phyloP scores from a whole-genome alignment of 2,888 invertebrate genomes.

The Suillia variegata region DNA sequence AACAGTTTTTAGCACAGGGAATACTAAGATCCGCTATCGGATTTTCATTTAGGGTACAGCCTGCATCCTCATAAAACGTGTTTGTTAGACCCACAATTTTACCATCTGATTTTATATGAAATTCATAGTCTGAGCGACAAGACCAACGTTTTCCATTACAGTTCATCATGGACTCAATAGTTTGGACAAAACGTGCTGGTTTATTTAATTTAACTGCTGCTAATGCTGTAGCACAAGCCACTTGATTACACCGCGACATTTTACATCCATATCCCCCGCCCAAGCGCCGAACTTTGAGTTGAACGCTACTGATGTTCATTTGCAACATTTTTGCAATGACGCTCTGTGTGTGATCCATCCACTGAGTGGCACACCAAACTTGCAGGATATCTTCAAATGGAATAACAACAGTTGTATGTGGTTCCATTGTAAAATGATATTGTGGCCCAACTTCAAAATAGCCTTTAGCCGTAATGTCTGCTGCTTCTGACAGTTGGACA shows the following conservation, averaged over 20 bases:
- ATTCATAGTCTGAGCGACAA: constrained; percentile 68
- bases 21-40: constrained; percentile 41
- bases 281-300: constrained; percentile 71
- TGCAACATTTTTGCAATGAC: constrained; percentile 65
- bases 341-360: constrained; percentile 66
- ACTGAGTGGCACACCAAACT: constrained; percentile 69
- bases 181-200: constrained; percentile 73
- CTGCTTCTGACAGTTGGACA: constrained; percentile 20
- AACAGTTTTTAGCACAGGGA: constrained; percentile 63
- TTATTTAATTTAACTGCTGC: constrained; percentile 65
- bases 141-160: constrained; percentile 70
- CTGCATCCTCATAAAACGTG: constrained; percentile 64
- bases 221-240: constrained; percentile 71
- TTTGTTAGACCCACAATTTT: constrained; percentile 70
- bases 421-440: constrained; percentile 77
- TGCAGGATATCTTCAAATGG: constrained; percentile 74
- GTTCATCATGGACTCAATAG: constrained; percentile 74
- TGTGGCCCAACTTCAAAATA: constrained; percentile 66
- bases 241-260: constrained; percentile 66
- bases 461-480: constrained; percentile 55
- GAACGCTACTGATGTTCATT: constrained; percentile 68
- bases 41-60: constrained; percentile 64
- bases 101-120: constrained; percentile 67
- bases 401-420: constrained; percentile 69
- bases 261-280: constrained; percentile 84